phyloP scores from a whole-genome alignment of 2,888 invertebrate species.

The Ectemnius continuus region DNA sequence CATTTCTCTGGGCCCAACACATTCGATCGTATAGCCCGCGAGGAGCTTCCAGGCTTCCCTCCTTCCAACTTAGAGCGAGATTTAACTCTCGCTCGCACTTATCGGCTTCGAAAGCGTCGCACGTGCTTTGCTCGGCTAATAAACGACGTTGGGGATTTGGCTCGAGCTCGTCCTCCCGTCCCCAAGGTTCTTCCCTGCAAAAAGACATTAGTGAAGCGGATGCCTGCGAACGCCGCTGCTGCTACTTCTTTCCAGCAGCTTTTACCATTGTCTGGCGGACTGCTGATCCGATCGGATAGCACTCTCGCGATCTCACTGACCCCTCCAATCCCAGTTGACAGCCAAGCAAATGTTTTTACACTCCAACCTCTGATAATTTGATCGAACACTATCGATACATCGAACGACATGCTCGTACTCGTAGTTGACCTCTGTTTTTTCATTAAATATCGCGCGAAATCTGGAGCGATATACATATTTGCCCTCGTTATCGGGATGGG shows the following conservation, averaged over 20 bases:
- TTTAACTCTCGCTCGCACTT: conserved; percentile 25
- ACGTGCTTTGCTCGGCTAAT: conserved; percentile 48
- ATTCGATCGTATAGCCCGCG: too few relatives aligned
- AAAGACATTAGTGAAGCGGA: conserved; percentile 44
- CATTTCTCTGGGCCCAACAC: too few relatives aligned
- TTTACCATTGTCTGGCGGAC: conserved; percentile 17
- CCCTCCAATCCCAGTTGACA: not conserved
- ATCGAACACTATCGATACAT: conserved; percentile 19
- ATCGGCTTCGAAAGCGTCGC: conserved; percentile 40
- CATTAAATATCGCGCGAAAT: not conserved
- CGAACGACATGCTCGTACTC: not conserved
- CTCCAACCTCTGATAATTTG: not conserved
- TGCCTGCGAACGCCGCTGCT: conserved; percentile 1
- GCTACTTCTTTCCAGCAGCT: conserved; percentile 18
- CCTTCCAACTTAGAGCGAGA: not conserved
- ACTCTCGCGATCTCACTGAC: not conserved
- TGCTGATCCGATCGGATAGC: conserved; percentile 11
- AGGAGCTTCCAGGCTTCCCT: not conserved
- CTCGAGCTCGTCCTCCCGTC: conserved; percentile 36
- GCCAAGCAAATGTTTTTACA: not conserved
- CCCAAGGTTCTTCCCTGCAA: conserved; percentile 18
- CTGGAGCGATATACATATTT: conserved; percentile 10
- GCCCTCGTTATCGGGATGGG: conserved; percentile 18
- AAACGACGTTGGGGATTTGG: conserved; percentile 60
- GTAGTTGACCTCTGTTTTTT: not conserved